Evolutionary conservation across 2,113 vertebrate species (phyloP).

Genomic region (Platycercus adscitus): DNA sequence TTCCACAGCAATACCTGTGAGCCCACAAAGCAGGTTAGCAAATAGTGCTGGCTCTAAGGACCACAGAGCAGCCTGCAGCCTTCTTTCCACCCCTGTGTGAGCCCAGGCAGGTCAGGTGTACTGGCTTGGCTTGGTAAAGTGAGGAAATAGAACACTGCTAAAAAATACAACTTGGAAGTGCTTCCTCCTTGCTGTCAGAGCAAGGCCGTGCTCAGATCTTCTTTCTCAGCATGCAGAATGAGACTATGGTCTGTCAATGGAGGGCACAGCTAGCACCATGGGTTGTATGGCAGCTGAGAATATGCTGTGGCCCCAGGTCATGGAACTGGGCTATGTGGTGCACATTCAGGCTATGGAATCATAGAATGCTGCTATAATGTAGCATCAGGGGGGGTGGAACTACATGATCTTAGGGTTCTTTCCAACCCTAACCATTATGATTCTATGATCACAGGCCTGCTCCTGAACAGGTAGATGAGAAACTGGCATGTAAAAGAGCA

Average conservation of each 20-base stretch:
- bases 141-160: not conserved
- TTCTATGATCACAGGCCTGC: not conserved
- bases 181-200: not conserved
- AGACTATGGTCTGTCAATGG: not conserved
- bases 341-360: not conserved
- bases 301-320: too few species aligned
- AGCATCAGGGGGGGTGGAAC: not conserved
- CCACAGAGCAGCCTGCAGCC: not conserved
- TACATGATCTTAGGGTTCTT: not conserved
- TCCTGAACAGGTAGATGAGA: not conserved
- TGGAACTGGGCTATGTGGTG: too few species aligned
- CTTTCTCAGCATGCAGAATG: not conserved
- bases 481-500: not conserved
- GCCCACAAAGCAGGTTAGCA: not conserved
- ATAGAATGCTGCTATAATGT: not conserved
- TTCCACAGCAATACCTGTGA: not conserved
- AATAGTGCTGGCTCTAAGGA: not conserved
- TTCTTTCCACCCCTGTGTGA: not conserved
- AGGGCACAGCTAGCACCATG: not conserved
- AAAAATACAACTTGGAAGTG: not conserved
- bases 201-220: not conserved
- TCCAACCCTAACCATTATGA: not conserved
- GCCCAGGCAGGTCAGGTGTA: not conserved
- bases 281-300: not conserved
- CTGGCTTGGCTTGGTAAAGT: not conserved